Evolutionary conservation across 2,888 invertebrate genomes (phyloP).

Genomic region (Xestia rhomboidea): DNA sequence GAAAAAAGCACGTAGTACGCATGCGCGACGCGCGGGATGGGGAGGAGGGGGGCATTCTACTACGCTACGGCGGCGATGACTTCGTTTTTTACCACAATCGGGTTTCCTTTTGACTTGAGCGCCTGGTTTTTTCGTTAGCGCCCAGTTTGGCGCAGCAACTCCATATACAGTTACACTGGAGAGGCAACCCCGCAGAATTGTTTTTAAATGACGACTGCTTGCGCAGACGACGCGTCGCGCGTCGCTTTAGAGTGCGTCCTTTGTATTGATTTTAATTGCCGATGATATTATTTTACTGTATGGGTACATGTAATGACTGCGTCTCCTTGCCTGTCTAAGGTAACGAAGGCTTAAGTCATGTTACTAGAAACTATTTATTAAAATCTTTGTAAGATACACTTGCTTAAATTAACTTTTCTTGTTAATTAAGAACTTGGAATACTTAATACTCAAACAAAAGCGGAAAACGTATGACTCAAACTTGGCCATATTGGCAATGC

Average conservation of each 20-base stretch:
- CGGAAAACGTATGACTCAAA: background rate
- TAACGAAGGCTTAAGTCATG: background rate
- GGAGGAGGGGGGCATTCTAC: conserved; percentile 76
- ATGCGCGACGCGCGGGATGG: conserved; percentile 70
- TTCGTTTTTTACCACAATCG: conserved; percentile 82
- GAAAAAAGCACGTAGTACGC: conserved; percentile 85
- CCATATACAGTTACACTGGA: conserved; percentile 89
- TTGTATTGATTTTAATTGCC: conserved; percentile 37
- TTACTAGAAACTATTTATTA: background rate
- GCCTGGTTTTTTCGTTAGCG: conserved; percentile 86
- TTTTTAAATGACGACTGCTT: conserved; percentile 85
- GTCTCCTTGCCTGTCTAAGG: background rate
- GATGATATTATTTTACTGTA: background rate
- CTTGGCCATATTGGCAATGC: background rate
- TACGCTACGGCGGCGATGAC: conserved; percentile 79
- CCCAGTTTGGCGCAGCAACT: conserved; percentile 87
- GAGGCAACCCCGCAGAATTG: conserved; percentile 89
- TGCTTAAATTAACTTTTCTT: background rate
- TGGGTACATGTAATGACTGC: background rate
- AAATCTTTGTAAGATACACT: background rate
- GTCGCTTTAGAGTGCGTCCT: conserved; percentile 62
- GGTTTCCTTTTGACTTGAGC: conserved; percentile 84
- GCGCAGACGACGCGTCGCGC: conserved; percentile 71
- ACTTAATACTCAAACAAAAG: background rate
- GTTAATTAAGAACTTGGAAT: background rate